These are phyloP conservation scores for Gopherus flavomarginatus DNA, from an alignment of 2,113 vertebrate species.

Conservation along the genomic window DNA sequence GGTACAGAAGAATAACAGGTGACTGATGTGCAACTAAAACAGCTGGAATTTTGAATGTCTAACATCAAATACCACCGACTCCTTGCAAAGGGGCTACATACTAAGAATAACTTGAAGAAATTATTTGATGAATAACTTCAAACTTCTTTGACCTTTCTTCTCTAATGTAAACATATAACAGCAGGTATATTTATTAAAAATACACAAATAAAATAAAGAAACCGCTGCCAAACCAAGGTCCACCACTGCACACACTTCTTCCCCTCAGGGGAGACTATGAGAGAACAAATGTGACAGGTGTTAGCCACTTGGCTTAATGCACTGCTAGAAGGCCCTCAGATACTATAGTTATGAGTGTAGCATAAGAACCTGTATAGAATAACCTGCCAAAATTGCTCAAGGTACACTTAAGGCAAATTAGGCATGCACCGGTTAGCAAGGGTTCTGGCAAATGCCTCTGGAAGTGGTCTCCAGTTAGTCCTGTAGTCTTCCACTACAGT, in stretches of 20 bases:
- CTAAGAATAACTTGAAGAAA: background rate
- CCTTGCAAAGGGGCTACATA: background rate
- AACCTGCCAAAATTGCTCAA: background rate
- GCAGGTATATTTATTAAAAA: background rate
- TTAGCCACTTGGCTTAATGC: background rate
- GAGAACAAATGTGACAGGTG: background rate
- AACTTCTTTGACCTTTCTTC: background rate
- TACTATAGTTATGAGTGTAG: background rate
- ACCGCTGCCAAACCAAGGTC: background rate
- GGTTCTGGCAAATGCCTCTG: background rate
- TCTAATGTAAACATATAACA: background rate
- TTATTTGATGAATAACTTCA: constrained; percentile 9
- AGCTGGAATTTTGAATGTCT: constrained; percentile 5
- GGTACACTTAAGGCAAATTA: background rate
- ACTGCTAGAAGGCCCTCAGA: background rate
- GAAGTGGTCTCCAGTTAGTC: background rate
- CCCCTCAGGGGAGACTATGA: background rate
- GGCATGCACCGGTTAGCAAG: background rate
- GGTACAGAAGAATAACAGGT: background rate
- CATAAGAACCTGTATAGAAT: background rate
- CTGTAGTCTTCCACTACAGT: background rate
- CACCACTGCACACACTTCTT: background rate
- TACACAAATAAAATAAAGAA: background rate
- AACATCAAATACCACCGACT: background rate
- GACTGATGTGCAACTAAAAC: background rate